Evolutionary conservation across 1,140 invertebrate species (phyloP), one percentile per base, ranked within the genome.

Genomic region (Heliconius hewitsoni): DNA sequence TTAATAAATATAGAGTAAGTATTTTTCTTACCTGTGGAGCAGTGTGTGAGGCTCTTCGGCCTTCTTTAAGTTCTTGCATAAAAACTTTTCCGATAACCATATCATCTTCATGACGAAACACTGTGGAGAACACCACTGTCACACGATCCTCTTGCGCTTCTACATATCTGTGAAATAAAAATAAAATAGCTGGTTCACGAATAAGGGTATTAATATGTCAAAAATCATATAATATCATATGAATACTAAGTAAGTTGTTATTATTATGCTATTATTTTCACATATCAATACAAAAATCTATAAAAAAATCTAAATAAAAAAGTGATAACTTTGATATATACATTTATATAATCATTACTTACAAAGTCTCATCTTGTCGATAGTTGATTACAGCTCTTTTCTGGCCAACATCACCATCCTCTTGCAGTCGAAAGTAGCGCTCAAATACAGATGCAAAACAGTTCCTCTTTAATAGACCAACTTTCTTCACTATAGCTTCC

Each of bases 401-500:
- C 82, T 99, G 97, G 13, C 97, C 97, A 90, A 98, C 97, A 89
- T 97, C 96, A 2, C 98, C 98, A 85, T 97, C 96, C 92, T 99
- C 98, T 96, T 99, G 99, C 94, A 98, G 99, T 91, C 99, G 97
- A 95, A 99, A 99, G 95, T 99, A 99, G 90, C 99, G 99, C 95
- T 99, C 98, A 95, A 99, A 99, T 52, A 99, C 99, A 60, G 99
- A 99, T 23, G 99, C 99, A 95, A 99, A 99, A 95, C 99, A 99
- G 95, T 99, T 99, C 87, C 99, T 96, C 94, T 99, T 99, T 60
- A 99, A 94, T 37, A 99, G 95, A 37, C 98, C 98, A 83, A 99
- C 98, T 96, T 98, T 99, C 92, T 98, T 98, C 76, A 99, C 97
- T 85, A 98, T 91, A 82, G 96, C 95, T 90, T 98, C 97, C 97